These are phyloP conservation scores for Scaptomyza hsui DNA, from an alignment of 1,140 invertebrate species.

Conservation along the genomic window DNA sequence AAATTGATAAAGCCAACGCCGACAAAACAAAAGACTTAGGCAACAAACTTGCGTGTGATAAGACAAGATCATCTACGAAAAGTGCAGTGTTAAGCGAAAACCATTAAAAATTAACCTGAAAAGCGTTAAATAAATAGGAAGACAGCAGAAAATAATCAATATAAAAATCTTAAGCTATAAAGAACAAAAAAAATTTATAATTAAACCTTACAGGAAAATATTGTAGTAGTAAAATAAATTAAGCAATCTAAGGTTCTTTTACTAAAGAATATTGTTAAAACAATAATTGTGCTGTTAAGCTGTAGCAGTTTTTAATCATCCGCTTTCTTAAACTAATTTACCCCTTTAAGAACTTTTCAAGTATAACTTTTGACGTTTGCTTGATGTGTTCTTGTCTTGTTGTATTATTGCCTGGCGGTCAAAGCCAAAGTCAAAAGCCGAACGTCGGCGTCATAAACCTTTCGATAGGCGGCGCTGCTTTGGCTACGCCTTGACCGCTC, in stretches of 20 bases:
- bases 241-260: too few species aligned
- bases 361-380: conserved; percentile 20
- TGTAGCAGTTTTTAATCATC: too few species aligned
- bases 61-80: conserved; percentile 9
- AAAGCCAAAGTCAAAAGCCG: conserved; percentile 35
- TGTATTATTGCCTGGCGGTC: conserved; percentile 20
- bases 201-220: too few species aligned
- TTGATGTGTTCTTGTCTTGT: conserved; percentile 35
- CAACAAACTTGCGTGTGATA: conserved; percentile 67
- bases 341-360: neutral
- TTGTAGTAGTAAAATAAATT: too few species aligned
- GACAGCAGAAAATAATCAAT: too few species aligned
- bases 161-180: too few species aligned
- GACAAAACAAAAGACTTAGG: conserved; percentile 72
- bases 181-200: too few species aligned
- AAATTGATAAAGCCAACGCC: conserved; percentile 55
- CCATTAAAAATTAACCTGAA: neutral
- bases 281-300: too few species aligned
- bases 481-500: conserved; percentile 52
- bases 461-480: conserved; percentile 53
- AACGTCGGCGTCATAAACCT: conserved; percentile 37
- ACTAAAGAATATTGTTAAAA: too few species aligned
- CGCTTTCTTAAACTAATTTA: neutral
- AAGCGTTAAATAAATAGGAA: neutral
- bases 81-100: neutral